These are phyloP conservation scores for Acanthacorydalis orientalis DNA, from an alignment of 2,888 invertebrate species.

Conservation along the genomic window DNA sequence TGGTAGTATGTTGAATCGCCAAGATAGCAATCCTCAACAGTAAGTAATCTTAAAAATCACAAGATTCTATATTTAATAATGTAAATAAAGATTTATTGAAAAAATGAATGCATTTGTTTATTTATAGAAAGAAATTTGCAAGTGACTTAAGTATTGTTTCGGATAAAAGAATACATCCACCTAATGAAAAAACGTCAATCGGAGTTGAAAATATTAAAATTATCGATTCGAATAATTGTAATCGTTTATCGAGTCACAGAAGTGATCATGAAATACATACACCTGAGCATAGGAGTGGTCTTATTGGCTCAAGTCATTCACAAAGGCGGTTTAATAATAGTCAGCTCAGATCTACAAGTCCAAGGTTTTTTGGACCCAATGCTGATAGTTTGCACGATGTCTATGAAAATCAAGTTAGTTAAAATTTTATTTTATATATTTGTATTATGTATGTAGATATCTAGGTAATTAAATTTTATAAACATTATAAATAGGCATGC, in stretches of 20 bases:
- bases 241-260: constrained; percentile 33
- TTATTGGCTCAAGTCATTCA: not conserved
- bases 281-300: constrained; percentile 33
- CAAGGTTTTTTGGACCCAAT: constrained; percentile 9
- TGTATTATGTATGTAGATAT: no score
- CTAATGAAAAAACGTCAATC: constrained; percentile 17
- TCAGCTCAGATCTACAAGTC: constrained; percentile 11
- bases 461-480: no score
- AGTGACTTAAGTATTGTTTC: constrained; percentile 38
- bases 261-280: constrained; percentile 47
- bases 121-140: constrained; percentile 32
- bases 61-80: not conserved
- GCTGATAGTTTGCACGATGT: constrained; percentile 8
- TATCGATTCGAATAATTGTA: constrained; percentile 14
- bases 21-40: constrained; percentile 21
- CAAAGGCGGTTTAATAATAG: constrained; percentile 3
- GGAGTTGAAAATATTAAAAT: constrained; percentile 24
- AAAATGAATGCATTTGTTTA: not conserved
- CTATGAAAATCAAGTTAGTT: constrained; percentile 9
- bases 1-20: constrained; percentile 25
- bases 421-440: no score
- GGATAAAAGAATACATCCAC: constrained; percentile 14
- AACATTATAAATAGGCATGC: no score
- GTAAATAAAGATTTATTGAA: not conserved
- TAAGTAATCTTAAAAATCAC: constrained; percentile 8